phyloP scores from a whole-genome alignment of 2,113 vertebrate genomes.

The Hiodon tergisus region DNA sequence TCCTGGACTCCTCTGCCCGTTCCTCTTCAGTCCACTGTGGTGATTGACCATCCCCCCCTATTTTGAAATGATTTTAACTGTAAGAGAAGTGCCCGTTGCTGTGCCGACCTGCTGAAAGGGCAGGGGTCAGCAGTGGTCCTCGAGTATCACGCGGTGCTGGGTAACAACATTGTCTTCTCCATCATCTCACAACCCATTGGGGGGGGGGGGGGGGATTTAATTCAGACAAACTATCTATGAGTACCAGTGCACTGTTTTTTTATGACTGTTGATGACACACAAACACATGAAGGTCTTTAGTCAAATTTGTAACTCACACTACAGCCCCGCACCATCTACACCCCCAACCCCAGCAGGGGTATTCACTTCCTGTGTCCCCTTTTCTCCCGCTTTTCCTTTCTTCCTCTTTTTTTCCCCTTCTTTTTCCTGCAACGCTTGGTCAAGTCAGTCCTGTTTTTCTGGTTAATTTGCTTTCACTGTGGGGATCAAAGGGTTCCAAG shows the following conservation, averaged over 20 bases:
- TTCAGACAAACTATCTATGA: conserved; percentile 30
- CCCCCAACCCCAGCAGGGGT: not conserved
- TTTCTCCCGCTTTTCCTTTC: not conserved
- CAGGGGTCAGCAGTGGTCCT: not conserved
- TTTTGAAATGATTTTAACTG: not conserved
- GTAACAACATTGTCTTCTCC: conserved; percentile 59
- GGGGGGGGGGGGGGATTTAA: conserved; percentile 48
- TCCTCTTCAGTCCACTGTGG: not conserved
- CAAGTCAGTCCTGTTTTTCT: conserved; percentile 22
- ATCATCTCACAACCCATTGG: conserved; percentile 46
- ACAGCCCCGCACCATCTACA: not conserved
- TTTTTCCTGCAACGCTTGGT: not conserved
- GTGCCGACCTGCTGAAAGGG: not conserved
- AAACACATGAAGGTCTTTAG: not conserved
- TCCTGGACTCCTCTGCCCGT: not conserved
- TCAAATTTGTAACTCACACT: not conserved
- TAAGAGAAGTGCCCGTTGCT: not conserved
- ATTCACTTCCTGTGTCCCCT: not conserved
- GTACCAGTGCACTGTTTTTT: not conserved
- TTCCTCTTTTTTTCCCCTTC: conserved; percentile 1
- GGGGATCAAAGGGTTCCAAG: conserved; percentile 25
- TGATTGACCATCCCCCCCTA: not conserved
- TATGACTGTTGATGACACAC: conserved; percentile 14
- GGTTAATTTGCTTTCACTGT: conserved; percentile 29
- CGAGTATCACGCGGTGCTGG: conserved; percentile 51